A percentile compares a stretch with the other conserved stretches of the same genome.
These are phyloP conservation scores for Drosophila austrosaltans DNA, from an alignment of 2,888 invertebrate genomes.

Conservation along the genomic window DNA sequence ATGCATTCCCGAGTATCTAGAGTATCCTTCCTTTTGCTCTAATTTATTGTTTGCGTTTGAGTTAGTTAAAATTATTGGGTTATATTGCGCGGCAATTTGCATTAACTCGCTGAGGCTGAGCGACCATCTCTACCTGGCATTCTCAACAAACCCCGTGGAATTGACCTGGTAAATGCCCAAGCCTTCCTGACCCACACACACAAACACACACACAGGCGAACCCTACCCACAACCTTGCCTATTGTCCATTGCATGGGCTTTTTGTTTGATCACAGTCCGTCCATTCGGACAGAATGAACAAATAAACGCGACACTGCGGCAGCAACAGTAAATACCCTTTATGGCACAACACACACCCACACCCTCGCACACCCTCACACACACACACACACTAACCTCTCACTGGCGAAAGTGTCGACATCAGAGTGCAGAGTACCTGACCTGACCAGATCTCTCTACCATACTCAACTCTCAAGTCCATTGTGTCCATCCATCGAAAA, in stretches of 20 bases:
- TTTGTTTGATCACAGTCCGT: slow-evolving; percentile 56
- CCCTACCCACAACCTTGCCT: slow-evolving; percentile 77
- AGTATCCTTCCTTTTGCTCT: slow-evolving; percentile 31
- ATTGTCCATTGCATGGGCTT: slow-evolving; percentile 61
- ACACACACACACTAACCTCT: slow-evolving; percentile 16
- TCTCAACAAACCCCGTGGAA: background rate
- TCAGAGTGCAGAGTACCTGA: slow-evolving; percentile 24
- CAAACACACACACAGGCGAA: slow-evolving; percentile 19
- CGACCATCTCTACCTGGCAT: slow-evolving; percentile 30
- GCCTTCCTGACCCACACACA: slow-evolving; percentile 60
- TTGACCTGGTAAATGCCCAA: slow-evolving; percentile 40
- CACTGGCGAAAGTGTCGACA: slow-evolving; percentile 42
- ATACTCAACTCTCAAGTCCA: background rate
- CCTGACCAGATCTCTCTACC: slow-evolving; percentile 8
- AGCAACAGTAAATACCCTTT: slow-evolving; percentile 80
- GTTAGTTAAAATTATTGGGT: slow-evolving; percentile 77
- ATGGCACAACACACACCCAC: slow-evolving; percentile 32
- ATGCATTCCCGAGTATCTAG: slow-evolving; percentile 69
- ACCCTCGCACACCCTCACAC: slow-evolving; percentile 3
- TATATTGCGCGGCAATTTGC: slow-evolving; percentile 81
- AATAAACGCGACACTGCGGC: slow-evolving; percentile 67
- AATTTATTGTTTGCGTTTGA: slow-evolving; percentile 40
- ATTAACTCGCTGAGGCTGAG: slow-evolving; percentile 65
- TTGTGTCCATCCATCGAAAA: slow-evolving; percentile 5
- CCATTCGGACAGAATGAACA: slow-evolving; percentile 13